Evolutionary conservation across 1,140 invertebrate genomes (phyloP), one percentile per base, ranked within the genome.

Genomic region (Drosophila kohkoa): DNA sequence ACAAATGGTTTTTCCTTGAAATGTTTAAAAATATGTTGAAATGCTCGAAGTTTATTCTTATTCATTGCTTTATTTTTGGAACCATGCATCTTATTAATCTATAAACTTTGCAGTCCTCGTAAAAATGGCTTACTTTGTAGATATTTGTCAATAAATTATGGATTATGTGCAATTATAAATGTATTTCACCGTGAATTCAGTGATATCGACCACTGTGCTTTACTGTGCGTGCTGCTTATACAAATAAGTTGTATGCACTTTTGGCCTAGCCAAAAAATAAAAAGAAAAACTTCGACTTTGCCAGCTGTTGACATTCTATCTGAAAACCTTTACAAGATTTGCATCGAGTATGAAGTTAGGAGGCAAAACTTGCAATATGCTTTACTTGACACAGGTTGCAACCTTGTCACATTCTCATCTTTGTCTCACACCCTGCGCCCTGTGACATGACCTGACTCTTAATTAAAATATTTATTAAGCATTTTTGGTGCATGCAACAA

Each of bases 401-500:
- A 58, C 30, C 58, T 45, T 52, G n/a, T 59, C 63, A 59, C 45
- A 66, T 70, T 32, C 20, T 51, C 41, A 10, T 35, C 15, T 41
- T 57, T 58, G 32, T 3, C 55, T n/a, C 43, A 8, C 6, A 20
- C 20, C 20, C 28, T 7, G 20, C 70, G 32, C 38, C 59, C 30
- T 48, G 20, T 52, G 38, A 51, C 54, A 38, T 74, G 57, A 63
- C 30, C 28, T 25, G 72, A 28, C 60, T 72, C 76, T 77, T 77
- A 83, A 88, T 88, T 87, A 87, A 88, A 87, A 88, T 87, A 87
- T 87, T 87, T 89, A 87, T 88, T 80, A 87, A 88, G 68, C 73
- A 69, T 68, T 82, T 86, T 88, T 82, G 79, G 55, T 64, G 76
- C 83, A 88, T 75, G 58, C 82, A 80, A 80, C 83, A 88, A 87